Evolutionary conservation across 2,888 invertebrate species (phyloP), one percentile per base, ranked within the genome.

Genomic region (Glyphotaelius pellucidus): DNA sequence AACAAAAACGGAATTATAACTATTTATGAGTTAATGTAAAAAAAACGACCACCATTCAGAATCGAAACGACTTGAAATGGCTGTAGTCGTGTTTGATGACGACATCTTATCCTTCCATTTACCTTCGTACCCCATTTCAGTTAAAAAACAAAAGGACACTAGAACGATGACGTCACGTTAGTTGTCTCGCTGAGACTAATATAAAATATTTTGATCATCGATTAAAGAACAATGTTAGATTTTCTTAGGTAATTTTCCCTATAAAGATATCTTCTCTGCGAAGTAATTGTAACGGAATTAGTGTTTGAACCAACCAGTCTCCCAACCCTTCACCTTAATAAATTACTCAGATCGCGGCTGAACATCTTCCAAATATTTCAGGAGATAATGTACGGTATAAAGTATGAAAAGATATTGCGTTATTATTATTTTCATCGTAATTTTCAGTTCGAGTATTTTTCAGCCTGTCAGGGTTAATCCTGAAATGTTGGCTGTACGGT

Each of bases 391-490:
- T 30, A 42, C 35, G 42, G n/a, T 30, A 86, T 42, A 32, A 35
- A 86, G 47, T 35, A 42, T 86, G 86, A 86, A 67, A 86, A 86
- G 86, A 30, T 86, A 86, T 86, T 47, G 47, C 42, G 30, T 86
- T 86, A 67, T 67, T 67, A 67, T 67, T 67, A 67, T 67, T 67
- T 67, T 86, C 42, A 86, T 86, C 86, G 35, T 42, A 38, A 42
- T 42, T 86, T 86, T 83, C 42, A 86, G 86, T 42, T 86, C 42
- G 30, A 42, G 42, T 14, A 86, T 86, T 86, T 86, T 86, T 86
- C 32, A 32, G 42, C 42, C 86, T 31, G 42, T 30, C 35, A 86
- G n/a, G 30, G 47, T n/a, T 86, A 38, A 35, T 42, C 86, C 38
- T 35, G 38, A 85, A 85, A 85, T 85, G 35, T 86, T 25, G 67